Percentiles rank a stretch among this genome's conserved stretches.
Conservation (phyloP, 2,797 vertebrate species). For the Staurois parvus region DNA sequence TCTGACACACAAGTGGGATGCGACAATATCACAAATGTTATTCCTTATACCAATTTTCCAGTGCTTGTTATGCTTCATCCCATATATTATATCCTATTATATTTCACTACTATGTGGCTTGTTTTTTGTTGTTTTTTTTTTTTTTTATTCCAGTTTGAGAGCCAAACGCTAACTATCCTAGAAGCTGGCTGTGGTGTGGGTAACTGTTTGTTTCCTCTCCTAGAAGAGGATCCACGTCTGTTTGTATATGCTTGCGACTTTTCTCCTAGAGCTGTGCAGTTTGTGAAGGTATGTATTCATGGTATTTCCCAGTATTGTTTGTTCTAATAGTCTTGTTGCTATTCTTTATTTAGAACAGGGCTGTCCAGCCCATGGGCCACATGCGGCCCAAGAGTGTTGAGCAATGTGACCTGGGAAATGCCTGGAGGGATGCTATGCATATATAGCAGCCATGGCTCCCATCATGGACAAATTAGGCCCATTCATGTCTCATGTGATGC, state of each 20-base stretch:
- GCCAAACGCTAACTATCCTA: slow-evolving; percentile 87
- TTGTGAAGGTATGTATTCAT: slow-evolving; percentile 86
- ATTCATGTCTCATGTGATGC: too few relatives aligned
- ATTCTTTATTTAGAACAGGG: too few relatives aligned
- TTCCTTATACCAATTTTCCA: too few relatives aligned
- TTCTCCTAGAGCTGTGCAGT: slow-evolving; percentile 93
- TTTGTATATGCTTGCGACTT: slow-evolving; percentile 97
- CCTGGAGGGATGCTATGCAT: too few relatives aligned
- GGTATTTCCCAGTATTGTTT: background rate
- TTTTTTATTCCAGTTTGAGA: slow-evolving; percentile 77
- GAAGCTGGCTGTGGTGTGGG: slow-evolving; percentile 98
- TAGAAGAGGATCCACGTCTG: slow-evolving; percentile 87
- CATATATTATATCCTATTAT: background rate
- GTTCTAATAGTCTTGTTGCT: background rate
- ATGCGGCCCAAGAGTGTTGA: too few relatives aligned
- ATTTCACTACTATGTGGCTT: background rate
- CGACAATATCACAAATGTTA: too few relatives aligned
- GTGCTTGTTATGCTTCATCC: background rate
- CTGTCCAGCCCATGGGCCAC: too few relatives aligned
- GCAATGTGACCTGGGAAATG: too few relatives aligned
- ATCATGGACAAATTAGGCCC: too few relatives aligned
- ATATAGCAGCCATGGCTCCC: too few relatives aligned
- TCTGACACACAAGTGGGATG: too few relatives aligned
- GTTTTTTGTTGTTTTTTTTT: slow-evolving; percentile 35
- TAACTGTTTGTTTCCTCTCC: slow-evolving; percentile 94